Evolutionary conservation across 2,797 vertebrate genomes (phyloP).

Genomic region (Uromys caudimaculatus): DNA sequence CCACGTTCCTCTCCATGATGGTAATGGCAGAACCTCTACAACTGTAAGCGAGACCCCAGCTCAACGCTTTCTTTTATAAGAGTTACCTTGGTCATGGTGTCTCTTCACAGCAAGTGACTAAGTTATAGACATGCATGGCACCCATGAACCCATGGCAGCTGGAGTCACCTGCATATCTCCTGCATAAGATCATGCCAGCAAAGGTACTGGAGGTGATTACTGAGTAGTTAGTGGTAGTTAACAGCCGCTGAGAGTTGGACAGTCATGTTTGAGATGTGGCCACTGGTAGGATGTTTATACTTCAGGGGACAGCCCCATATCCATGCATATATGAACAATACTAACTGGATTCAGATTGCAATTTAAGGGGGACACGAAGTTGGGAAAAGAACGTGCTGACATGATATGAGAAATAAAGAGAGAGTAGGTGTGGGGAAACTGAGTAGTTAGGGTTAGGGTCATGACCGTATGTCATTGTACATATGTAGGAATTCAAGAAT

Average conservation of each 20-base stretch:
- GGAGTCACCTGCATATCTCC: too few species aligned
- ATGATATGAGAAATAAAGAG: not conserved
- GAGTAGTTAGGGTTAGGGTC: too few species aligned
- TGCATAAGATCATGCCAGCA: not conserved
- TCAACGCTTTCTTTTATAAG: not conserved
- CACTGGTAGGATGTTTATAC: not conserved
- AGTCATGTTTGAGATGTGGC: not conserved
- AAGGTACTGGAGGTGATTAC: too few species aligned
- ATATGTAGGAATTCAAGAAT: not conserved
- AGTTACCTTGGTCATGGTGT: not conserved
- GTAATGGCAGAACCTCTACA: not conserved
- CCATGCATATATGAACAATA: not conserved
- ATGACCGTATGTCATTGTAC: not conserved
- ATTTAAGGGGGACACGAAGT: not conserved
- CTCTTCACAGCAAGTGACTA: not conserved
- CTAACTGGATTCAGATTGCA: not conserved
- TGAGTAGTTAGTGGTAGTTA: not conserved
- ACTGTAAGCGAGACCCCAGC: not conserved
- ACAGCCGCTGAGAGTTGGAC: not conserved
- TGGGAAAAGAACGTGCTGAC: not conserved
- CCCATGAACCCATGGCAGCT: too few species aligned
- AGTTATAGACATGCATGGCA: not conserved
- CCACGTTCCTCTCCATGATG: not conserved
- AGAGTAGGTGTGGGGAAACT: not conserved
- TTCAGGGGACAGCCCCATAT: too few species aligned